phyloP scores from a whole-genome alignment of 2,113 vertebrate genomes.

The Ciconia maguari region DNA sequence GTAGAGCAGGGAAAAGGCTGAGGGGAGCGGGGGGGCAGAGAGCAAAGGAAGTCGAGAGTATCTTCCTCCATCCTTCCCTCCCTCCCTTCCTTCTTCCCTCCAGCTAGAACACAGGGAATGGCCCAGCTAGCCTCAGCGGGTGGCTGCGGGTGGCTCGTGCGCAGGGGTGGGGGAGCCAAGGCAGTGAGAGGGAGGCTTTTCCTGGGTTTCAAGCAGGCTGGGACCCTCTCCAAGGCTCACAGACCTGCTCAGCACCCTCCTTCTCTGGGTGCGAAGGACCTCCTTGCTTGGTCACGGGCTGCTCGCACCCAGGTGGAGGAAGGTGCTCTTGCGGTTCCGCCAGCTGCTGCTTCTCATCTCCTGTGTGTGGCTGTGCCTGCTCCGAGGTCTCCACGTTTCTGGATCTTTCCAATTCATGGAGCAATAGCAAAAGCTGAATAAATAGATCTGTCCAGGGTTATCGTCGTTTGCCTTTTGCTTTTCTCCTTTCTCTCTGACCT shows the following conservation, averaged over 20 bases:
- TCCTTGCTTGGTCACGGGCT: not conserved
- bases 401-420: conserved; percentile 30
- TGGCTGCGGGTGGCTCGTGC: not conserved
- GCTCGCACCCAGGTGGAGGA: not conserved
- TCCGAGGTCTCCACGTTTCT: conserved; percentile 13
- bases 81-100: not conserved
- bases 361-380: not conserved
- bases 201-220: not conserved
- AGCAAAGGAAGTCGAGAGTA: not conserved
- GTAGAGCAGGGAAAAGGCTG: not conserved
- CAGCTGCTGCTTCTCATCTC: not conserved
- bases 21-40: too few relatives aligned
- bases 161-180: not conserved
- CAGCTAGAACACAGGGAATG: not conserved
- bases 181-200: not conserved
- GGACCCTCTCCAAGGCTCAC: not conserved
- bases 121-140: not conserved
- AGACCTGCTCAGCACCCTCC: not conserved
- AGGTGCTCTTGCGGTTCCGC: not conserved
- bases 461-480: not conserved
- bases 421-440: not conserved
- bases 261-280: not conserved
- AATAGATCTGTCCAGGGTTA: not conserved
- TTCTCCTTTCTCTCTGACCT: conserved; percentile 57
- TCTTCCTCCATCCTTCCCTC: not conserved